Evolutionary conservation across 2,888 invertebrate species (phyloP).

Genomic region (Pherbina coryleti): DNA sequence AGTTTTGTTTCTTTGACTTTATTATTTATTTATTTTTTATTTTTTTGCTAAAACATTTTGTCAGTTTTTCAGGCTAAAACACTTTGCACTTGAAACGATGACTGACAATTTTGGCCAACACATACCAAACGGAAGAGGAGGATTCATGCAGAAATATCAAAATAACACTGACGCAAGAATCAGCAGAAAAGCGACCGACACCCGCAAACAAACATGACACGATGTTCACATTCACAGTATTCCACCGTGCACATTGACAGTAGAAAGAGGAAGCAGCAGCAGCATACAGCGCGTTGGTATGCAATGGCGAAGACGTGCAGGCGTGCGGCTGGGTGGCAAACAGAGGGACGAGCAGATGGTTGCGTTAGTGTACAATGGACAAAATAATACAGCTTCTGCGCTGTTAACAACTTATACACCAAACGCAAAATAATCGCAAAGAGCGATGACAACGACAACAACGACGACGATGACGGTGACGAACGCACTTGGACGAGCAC

Average conservation of each 20-base stretch:
- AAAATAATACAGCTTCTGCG: conserved; percentile 33
- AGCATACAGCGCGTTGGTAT: background rate
- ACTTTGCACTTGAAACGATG: too few species aligned
- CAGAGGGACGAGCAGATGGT: background rate
- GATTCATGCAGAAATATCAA: conserved; percentile 31
- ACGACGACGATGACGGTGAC: background rate
- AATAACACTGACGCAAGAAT: conserved; percentile 39
- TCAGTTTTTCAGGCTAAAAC: too few species aligned
- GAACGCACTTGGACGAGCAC: conserved; percentile 1
- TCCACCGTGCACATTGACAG: background rate
- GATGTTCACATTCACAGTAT: conserved; percentile 1
- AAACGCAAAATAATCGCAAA: background rate
- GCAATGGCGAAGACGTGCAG: background rate
- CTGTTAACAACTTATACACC: conserved; percentile 5
- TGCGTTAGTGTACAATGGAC: background rate
- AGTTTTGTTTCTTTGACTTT: background rate
- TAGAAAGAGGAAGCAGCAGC: background rate
- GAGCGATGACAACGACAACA: background rate
- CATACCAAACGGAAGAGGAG: too few species aligned
- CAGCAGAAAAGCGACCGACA: conserved; percentile 1
- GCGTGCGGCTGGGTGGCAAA: background rate
- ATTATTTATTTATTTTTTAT: background rate
- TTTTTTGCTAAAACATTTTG: too few species aligned
- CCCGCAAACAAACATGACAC: conserved; percentile 16
- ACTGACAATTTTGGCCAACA: too few species aligned